phyloP scores from a whole-genome alignment of 2,797 vertebrate genomes.

The Philypnodon macrostomus region DNA sequence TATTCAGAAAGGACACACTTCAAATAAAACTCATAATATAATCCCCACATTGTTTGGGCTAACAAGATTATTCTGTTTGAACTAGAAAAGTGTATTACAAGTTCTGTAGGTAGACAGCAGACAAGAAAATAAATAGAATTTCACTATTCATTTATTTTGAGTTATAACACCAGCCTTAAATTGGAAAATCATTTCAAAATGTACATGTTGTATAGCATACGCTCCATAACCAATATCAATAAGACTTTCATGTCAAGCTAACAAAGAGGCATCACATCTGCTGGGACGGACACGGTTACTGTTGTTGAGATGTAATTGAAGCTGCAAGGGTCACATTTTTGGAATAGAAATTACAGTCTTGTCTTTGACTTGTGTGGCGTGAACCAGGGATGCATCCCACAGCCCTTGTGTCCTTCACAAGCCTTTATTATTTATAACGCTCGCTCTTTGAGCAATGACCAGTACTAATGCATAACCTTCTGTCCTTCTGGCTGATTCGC shows the following conservation, averaged over 20 bases:
- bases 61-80: conserved; percentile 27
- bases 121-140: conserved; percentile 61
- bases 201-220: conserved; percentile 36
- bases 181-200: conserved; percentile 47
- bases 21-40: conserved; percentile 40
- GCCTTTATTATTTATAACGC: conserved; percentile 99
- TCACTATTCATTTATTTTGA: conserved; percentile 50
- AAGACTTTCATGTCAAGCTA: conserved; percentile 71
- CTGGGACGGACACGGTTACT: conserved; percentile 56
- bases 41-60: conserved; percentile 37
- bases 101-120: conserved; percentile 23
- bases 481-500: conserved; percentile 97
- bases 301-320: conserved; percentile 76
- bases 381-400: conserved; percentile 83
- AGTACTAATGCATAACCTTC: conserved; percentile 99
- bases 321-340: conserved; percentile 82
- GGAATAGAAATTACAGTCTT: conserved; percentile 93
- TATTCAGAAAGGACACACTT: conserved; percentile 57
- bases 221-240: conserved; percentile 64
- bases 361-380: conserved; percentile 90
- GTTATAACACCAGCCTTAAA: conserved; percentile 51
- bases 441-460: conserved; percentile 99
- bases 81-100: conserved; percentile 35
- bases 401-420: conserved; percentile 89
- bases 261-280: conserved; percentile 68